Conservation (phyloP, 2,113 vertebrate species). For the Crypturellus undulatus region DNA sequence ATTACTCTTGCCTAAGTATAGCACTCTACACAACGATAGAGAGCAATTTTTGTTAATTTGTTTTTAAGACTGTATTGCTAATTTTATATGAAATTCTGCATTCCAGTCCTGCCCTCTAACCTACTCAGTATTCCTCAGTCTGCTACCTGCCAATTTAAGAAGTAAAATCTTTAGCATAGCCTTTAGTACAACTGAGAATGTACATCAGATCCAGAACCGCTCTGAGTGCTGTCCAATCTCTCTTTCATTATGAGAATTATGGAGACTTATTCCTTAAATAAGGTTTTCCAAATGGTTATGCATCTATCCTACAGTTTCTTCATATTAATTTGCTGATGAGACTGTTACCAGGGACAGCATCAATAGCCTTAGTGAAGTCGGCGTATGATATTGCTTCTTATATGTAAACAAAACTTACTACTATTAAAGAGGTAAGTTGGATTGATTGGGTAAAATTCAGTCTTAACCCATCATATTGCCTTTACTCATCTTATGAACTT, state of each 20-base stretch:
- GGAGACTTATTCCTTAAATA: neutral
- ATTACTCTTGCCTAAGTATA: neutral
- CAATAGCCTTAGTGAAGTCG: neutral
- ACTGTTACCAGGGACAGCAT: neutral
- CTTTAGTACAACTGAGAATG: neutral
- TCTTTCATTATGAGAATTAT: neutral
- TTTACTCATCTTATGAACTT: neutral
- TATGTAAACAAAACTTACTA: neutral
- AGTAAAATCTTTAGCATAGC: neutral
- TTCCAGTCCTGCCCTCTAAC: neutral
- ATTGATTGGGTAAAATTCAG: neutral
- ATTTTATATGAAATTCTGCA: neutral
- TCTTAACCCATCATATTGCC: neutral
- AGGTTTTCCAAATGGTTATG: neutral
- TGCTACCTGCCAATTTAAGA: neutral
- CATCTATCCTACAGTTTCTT: neutral
- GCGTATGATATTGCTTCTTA: neutral
- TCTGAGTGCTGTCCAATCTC: neutral
- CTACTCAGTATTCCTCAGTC: neutral
- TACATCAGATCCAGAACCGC: neutral
- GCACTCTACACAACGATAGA: neutral
- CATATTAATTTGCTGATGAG: neutral
- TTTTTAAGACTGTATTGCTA: neutral
- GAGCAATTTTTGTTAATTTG: accelerated
- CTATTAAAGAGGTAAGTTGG: neutral